These are phyloP conservation scores for Agrochola lychnidis DNA, from an alignment of 2,888 invertebrate species.

Conservation along the genomic window DNA sequence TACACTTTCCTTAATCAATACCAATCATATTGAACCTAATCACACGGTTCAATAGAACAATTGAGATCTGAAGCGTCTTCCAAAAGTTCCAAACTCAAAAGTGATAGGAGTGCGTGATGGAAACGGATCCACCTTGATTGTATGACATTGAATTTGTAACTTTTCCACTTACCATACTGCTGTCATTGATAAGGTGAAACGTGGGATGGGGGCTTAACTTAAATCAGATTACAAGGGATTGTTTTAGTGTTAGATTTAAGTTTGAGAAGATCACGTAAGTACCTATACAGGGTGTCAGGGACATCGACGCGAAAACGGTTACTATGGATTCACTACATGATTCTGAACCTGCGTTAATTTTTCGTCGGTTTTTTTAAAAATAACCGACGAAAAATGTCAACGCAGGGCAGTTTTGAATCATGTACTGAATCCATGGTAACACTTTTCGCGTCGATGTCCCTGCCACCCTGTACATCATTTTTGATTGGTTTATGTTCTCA, in stretches of 20 bases:
- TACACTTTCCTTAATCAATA: slow-evolving; percentile 11
- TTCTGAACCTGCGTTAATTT: no score
- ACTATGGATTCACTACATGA: no score
- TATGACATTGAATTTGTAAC: slow-evolving; percentile 49
- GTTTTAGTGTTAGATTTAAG: slow-evolving; percentile 3
- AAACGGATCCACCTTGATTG: slow-evolving; percentile 51
- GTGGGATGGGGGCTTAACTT: slow-evolving; percentile 39
- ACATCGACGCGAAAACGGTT: no score
- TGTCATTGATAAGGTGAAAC: slow-evolving; percentile 47
- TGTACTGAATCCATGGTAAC: no score
- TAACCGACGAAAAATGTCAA: no score
- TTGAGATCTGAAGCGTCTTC: slow-evolving; percentile 41
- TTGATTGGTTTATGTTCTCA: not conserved
- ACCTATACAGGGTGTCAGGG: no score
- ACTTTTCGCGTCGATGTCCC: no score
- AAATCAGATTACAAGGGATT: slow-evolving; percentile 44
- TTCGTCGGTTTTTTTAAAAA: no score
- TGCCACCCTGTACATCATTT: not conserved
- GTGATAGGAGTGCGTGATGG: slow-evolving; percentile 52
- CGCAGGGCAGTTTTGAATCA: no score
- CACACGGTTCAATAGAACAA: slow-evolving; percentile 51
- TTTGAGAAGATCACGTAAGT: not conserved
- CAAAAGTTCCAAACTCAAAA: slow-evolving; percentile 53
- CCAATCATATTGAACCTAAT: slow-evolving; percentile 46
- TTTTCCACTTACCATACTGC: slow-evolving; percentile 52